phyloP scores from a whole-genome alignment of 37 sponge, comb jelly and placozoan genomes.

The Ianthella basta region DNA sequence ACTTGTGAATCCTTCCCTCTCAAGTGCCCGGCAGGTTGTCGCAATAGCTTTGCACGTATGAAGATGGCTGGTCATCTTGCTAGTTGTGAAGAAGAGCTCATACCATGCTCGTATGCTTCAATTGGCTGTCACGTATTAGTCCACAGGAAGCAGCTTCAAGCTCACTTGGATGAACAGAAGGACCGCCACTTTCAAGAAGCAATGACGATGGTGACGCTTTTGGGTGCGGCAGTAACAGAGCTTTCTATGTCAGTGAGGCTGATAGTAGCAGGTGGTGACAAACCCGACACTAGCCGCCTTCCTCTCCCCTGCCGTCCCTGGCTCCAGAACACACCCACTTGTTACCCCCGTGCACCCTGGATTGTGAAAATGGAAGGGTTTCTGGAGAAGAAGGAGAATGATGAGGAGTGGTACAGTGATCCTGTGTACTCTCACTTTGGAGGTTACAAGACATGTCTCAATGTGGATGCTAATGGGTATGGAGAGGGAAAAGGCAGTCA shows the following conservation, averaged over 20 bases:
- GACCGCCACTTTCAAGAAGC: not conserved
- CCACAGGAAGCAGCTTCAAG: not conserved
- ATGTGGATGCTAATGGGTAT: constrained; percentile 23
- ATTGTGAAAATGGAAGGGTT: constrained; percentile 15
- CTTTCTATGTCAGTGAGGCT: too few species aligned
- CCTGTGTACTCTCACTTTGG: constrained; percentile 55
- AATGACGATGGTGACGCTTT: not conserved
- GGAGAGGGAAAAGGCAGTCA: constrained; percentile 26
- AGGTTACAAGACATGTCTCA: constrained; percentile 51
- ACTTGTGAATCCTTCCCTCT: not conserved
- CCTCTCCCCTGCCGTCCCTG: constrained; percentile 25
- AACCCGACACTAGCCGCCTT: too few species aligned
- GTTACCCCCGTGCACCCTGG: constrained; percentile 21
- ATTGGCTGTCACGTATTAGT: not conserved
- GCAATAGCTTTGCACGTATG: not conserved
- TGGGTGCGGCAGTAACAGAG: too few species aligned
- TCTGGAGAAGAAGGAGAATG: not conserved
- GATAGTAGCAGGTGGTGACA: too few species aligned
- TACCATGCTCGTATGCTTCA: not conserved
- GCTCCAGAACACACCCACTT: constrained; percentile 24
- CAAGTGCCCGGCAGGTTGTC: constrained; percentile 17
- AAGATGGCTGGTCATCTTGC: not conserved
- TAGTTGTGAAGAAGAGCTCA: constrained; percentile 2
- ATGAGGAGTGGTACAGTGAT: constrained; percentile 43
- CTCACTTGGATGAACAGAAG: not conserved